Evolutionary conservation across 2,797 vertebrate genomes (phyloP).

Genomic region (Anguilla marmorata): DNA sequence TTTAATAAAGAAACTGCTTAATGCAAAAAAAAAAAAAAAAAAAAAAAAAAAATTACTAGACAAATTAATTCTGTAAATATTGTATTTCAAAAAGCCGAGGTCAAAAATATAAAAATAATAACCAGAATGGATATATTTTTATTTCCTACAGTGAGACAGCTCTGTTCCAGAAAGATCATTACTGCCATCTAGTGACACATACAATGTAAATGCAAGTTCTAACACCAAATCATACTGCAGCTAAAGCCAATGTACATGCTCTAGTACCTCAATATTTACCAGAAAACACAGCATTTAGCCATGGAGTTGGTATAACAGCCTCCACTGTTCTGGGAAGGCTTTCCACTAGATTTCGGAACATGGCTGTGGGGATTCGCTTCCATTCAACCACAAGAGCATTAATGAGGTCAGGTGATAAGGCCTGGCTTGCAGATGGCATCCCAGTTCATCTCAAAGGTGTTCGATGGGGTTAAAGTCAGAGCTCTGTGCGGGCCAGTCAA

Average conservation of each 20-base stretch:
- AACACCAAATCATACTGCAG: neutral
- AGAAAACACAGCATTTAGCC: neutral
- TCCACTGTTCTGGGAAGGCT: too few relatives aligned
- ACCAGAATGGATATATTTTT: neutral
- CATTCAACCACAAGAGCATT: too few relatives aligned
- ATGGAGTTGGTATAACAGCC: neutral
- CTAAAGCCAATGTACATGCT: neutral
- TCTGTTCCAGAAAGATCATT: constrained; percentile 3
- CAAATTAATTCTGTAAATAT: neutral
- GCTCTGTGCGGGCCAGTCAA: too few relatives aligned
- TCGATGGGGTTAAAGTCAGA: too few relatives aligned
- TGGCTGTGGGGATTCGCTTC: too few relatives aligned
- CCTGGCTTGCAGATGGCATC: too few relatives aligned
- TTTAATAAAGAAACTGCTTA: neutral
- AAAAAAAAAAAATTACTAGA: neutral
- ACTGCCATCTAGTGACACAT: constrained; percentile 35
- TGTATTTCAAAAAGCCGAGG: neutral
- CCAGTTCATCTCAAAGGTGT: too few relatives aligned
- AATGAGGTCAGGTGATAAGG: too few relatives aligned
- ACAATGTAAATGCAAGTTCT: neutral
- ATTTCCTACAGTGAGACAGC: neutral
- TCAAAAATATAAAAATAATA: neutral
- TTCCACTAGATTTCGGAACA: too few relatives aligned
- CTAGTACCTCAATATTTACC: neutral
- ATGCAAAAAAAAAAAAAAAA: neutral